These are phyloP conservation scores for Bombus haemorrhoidalis DNA, from an alignment of 1,140 invertebrate genomes.

Conservation along the genomic window DNA sequence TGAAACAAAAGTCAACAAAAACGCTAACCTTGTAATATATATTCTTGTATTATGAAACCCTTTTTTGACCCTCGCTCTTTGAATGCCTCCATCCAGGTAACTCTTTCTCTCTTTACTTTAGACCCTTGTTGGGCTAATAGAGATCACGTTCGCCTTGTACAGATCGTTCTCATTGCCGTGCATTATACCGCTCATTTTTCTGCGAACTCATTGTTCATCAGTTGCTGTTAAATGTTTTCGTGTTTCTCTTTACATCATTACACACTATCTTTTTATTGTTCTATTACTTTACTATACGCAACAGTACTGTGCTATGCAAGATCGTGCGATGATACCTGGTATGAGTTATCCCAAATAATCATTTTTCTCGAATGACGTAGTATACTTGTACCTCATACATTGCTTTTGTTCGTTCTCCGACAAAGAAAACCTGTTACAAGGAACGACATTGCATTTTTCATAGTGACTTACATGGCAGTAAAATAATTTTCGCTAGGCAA, in stretches of 20 bases:
- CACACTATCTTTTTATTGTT: conserved; percentile 18
- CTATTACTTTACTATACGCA: conserved; percentile 30
- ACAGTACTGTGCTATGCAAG: conserved; percentile 57
- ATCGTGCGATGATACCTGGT: conserved; percentile 45
- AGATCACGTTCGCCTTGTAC: conserved; percentile 60
- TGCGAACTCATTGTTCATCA: conserved; percentile 44
- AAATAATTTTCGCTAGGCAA: not conserved
- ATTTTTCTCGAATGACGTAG: conserved; percentile 51
- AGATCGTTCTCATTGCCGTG: conserved; percentile 57
- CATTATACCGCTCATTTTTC: conserved; percentile 45
- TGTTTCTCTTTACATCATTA: conserved; percentile 53
- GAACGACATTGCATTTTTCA: not conserved
- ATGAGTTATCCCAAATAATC: conserved; percentile 39
- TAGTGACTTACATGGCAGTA: not conserved
- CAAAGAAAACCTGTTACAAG: conserved; percentile 1
- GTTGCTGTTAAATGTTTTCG: conserved; percentile 54
- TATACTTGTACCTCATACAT: not conserved
- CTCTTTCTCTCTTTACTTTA: conserved; percentile 77
- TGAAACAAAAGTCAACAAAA: conserved; percentile 61
- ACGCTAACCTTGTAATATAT: conserved; percentile 72
- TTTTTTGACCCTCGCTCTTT: conserved; percentile 74
- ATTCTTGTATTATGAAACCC: conserved; percentile 74
- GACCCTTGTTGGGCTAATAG: conserved; percentile 67
- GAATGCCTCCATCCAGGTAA: conserved; percentile 77
- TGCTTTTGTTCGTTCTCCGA: conserved; percentile 5